These are phyloP conservation scores for Thalassaphorura encarpata DNA, from an alignment of 1,140 invertebrate species.

Conservation along the genomic window DNA sequence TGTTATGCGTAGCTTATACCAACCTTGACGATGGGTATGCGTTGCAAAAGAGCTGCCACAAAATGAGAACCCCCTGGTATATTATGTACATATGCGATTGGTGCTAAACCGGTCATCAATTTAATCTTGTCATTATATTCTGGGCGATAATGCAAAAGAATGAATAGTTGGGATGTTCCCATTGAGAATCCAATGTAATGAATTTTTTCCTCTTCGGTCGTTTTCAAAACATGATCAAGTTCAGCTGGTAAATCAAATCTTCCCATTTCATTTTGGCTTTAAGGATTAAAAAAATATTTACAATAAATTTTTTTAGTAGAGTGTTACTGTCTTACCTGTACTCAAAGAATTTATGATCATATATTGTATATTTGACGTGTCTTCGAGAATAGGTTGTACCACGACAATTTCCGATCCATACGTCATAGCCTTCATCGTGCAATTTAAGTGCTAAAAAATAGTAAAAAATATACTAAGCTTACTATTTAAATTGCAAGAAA, in stretches of 20 bases:
- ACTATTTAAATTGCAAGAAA: no score
- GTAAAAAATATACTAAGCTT: background rate
- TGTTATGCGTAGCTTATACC: background rate
- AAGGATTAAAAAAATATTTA: background rate
- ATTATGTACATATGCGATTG: slow-evolving; percentile 37
- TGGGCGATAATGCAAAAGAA: slow-evolving; percentile 48
- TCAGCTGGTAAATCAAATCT: slow-evolving; percentile 38
- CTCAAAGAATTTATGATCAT: background rate
- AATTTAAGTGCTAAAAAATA: slow-evolving; percentile 1
- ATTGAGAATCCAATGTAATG: slow-evolving; percentile 57
- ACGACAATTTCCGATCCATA: slow-evolving; percentile 41
- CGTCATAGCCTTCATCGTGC: slow-evolving; percentile 26
- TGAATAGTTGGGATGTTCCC: slow-evolving; percentile 49
- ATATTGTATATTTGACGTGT: background rate
- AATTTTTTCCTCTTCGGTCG: slow-evolving; percentile 31
- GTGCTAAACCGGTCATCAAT: slow-evolving; percentile 49
- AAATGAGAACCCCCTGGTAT: slow-evolving; percentile 43
- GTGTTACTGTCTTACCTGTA: background rate
- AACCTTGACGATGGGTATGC: slow-evolving; percentile 1
- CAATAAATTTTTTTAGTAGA: no score
- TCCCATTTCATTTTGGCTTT: slow-evolving; percentile 24
- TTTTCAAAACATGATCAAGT: slow-evolving; percentile 24
- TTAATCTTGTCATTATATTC: slow-evolving; percentile 51
- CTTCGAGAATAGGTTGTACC: slow-evolving; percentile 39
- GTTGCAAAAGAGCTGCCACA: slow-evolving; percentile 11